phyloP scores from a whole-genome alignment of 2,888 invertebrate species.

The Ophion slaviceki region DNA sequence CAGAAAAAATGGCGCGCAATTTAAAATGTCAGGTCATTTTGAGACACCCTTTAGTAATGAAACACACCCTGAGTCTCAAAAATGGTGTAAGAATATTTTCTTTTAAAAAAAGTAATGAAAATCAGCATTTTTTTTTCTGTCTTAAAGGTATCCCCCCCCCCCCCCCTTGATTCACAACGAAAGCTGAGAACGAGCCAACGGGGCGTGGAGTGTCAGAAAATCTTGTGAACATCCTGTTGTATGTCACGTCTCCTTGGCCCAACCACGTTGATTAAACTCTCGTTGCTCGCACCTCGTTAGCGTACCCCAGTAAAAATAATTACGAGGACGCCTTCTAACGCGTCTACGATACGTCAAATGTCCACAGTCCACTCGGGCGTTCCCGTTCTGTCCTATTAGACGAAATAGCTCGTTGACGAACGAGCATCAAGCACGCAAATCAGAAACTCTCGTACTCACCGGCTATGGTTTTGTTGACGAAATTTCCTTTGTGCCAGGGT shows the following conservation, averaged over 20 bases:
- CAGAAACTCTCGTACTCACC: not conserved
- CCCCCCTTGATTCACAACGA: not conserved
- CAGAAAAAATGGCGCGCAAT: too few species aligned
- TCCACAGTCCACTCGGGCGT: conserved; percentile 1
- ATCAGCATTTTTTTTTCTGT: too few species aligned
- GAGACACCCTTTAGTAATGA: too few species aligned
- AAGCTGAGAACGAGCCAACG: conserved; percentile 44
- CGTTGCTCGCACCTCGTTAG: conserved; percentile 56
- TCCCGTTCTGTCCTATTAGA: not conserved
- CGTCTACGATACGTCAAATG: conserved; percentile 39
- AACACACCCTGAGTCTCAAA: too few species aligned
- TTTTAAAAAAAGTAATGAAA: too few species aligned
- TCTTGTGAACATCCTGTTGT: conserved; percentile 21
- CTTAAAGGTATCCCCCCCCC: too few species aligned
- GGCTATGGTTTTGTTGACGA: too few species aligned
- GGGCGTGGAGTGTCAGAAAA: conserved; percentile 40
- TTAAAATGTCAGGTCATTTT: too few species aligned
- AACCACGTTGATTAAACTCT: conserved; percentile 39
- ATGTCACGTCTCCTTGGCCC: conserved; percentile 17
- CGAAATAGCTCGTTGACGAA: not conserved
- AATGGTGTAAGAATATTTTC: too few species aligned
- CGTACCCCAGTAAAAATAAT: conserved; percentile 57
- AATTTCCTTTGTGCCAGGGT: too few species aligned
- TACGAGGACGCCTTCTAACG: conserved; percentile 57
- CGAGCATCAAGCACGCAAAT: not conserved